phyloP scores from a whole-genome alignment of 1,140 invertebrate species.

The Lysiphlebus fabarum region DNA sequence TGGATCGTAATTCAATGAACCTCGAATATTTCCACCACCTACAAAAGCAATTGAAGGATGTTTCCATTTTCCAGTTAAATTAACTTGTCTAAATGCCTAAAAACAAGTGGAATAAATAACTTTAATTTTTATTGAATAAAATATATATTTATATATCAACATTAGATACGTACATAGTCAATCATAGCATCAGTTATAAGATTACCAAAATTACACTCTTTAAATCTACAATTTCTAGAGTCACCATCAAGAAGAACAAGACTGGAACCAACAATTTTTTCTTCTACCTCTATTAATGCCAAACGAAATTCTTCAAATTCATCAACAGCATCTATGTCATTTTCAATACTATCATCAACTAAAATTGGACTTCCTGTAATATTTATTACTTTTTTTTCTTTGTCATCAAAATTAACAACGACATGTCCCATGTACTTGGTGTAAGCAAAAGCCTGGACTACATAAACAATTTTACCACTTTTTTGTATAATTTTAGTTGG shows the following conservation, averaged over 20 bases:
- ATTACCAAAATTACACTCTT: constrained; percentile 85
- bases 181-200: constrained; percentile 73
- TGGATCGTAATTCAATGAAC: constrained; percentile 58
- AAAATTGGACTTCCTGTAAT: constrained; percentile 80
- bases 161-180: constrained; percentile 51
- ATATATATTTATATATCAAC: constrained; percentile 43
- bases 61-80: constrained; percentile 18
- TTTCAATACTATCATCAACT: constrained; percentile 61
- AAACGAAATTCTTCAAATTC: constrained; percentile 63
- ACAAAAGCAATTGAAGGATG: background rate
- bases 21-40: constrained; percentile 53
- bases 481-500: constrained; percentile 70
- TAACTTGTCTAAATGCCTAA: constrained; percentile 5
- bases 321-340: constrained; percentile 65
- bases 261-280: constrained; percentile 60
- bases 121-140: constrained; percentile 3
- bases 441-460: constrained; percentile 88
- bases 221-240: constrained; percentile 59
- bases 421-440: constrained; percentile 88
- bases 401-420: constrained; percentile 66
- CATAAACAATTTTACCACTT: constrained; percentile 71
- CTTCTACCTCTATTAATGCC: constrained; percentile 28
- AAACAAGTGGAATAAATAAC: constrained; percentile 2
- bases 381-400: constrained; percentile 65
- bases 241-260: constrained; percentile 63